phyloP scores from a whole-genome alignment of 2,888 invertebrate species.

The Clostera curtula region DNA sequence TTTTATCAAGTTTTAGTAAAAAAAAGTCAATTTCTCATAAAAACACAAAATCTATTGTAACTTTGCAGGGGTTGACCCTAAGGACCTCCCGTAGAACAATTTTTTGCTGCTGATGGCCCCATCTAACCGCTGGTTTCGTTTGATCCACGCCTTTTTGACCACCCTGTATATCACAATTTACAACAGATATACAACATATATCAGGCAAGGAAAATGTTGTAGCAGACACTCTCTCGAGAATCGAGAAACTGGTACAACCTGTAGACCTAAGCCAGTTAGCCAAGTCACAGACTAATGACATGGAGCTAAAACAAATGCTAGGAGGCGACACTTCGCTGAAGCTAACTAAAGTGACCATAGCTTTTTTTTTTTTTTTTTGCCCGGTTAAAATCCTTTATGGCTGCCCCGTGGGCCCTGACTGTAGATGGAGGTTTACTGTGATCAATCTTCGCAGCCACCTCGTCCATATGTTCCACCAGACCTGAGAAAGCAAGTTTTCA shows the following conservation, averaged over 20 bases:
- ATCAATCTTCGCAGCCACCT: background rate
- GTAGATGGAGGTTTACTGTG: background rate
- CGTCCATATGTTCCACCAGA: background rate
- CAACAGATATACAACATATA: conserved; percentile 34
- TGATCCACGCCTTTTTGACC: conserved; percentile 9
- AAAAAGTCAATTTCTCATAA: too few species aligned
- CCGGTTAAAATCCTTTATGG: too few species aligned
- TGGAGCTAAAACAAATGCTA: background rate
- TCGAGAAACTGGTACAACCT: conserved; percentile 8
- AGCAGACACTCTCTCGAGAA: conserved; percentile 30
- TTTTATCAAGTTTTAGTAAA: too few species aligned
- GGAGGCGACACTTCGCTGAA: background rate
- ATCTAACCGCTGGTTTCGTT: too few species aligned
- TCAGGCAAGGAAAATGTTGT: conserved; percentile 29
- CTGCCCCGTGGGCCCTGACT: too few species aligned
- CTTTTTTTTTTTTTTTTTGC: too few species aligned
- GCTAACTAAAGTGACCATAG: background rate
- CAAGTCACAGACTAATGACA: background rate
- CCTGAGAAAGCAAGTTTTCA: background rate
- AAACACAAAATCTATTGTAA: too few species aligned
- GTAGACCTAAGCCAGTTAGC: background rate
- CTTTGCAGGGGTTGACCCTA: too few species aligned
- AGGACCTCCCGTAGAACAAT: too few species aligned
- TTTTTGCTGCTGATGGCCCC: too few species aligned
- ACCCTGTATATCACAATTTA: conserved; percentile 35